Percentiles rank a stretch among this genome's conserved stretches.
Evolutionary conservation across 2,888 invertebrate species (phyloP).

Genomic region (Cosmia trapezina): DNA sequence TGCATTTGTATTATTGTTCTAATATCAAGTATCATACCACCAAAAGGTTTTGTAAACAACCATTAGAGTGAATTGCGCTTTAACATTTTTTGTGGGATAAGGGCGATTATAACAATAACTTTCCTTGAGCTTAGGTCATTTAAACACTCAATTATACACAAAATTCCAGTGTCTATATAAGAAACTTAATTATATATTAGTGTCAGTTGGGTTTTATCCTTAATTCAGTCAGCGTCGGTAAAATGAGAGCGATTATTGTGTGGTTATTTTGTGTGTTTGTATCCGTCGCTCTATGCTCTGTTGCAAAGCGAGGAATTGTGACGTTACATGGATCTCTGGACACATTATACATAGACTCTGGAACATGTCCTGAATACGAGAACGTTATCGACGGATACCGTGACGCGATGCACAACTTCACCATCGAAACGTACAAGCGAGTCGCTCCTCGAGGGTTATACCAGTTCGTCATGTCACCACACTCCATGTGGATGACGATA

Average conservation of each 20-base stretch:
- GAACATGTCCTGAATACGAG: constrained; percentile 35
- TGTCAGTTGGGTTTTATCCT: constrained; percentile 23
- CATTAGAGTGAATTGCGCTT: background rate
- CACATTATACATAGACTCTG: constrained; percentile 2
- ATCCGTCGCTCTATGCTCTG: constrained; percentile 7
- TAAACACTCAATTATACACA: constrained; percentile 5
- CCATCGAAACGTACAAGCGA: constrained; percentile 41
- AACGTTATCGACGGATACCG: constrained; percentile 36
- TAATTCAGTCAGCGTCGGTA: constrained; percentile 14
- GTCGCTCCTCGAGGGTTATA: constrained; percentile 31
- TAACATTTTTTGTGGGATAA: background rate
- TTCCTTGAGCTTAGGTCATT: background rate
- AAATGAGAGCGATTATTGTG: constrained; percentile 23
- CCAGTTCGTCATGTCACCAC: constrained; percentile 53
- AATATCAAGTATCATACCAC: background rate
- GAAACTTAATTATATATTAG: background rate
- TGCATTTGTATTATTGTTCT: background rate
- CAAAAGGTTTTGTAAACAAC: background rate
- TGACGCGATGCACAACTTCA: constrained; percentile 48
- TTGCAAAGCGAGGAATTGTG: constrained; percentile 37
- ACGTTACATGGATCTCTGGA: constrained; percentile 37
- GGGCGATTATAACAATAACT: background rate
- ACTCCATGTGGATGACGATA: constrained; percentile 55
- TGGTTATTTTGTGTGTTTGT: too few relatives aligned
- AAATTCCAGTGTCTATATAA: constrained; percentile 40